These are phyloP conservation scores for Zygogramma bicolorata DNA, from an alignment of 2,888 invertebrate species.

Conservation along the genomic window DNA sequence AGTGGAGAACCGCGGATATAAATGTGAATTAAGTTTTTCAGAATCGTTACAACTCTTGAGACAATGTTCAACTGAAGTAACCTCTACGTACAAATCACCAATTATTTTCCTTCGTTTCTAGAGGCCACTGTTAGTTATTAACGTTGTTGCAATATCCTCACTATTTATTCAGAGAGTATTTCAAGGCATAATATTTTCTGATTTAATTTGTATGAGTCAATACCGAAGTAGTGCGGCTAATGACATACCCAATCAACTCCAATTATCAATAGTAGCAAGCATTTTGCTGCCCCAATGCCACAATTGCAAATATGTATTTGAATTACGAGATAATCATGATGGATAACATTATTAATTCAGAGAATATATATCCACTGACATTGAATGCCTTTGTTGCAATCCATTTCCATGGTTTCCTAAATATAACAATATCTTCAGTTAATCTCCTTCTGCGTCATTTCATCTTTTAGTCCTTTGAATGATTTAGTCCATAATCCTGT, in stretches of 20 bases:
- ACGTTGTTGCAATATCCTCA: background rate
- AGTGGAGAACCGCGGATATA: too few relatives aligned
- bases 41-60: too few relatives aligned
- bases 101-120: background rate
- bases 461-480: too few relatives aligned
- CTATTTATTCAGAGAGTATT: background rate
- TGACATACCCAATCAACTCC: background rate
- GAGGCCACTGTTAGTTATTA: background rate
- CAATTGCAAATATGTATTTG: background rate
- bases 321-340: too few relatives aligned
- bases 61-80: background rate
- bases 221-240: background rate
- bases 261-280: background rate
- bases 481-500: too few relatives aligned
- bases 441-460: too few relatives aligned
- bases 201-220: background rate
- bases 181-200: background rate
- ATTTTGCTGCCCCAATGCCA: background rate
- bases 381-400: too few relatives aligned
- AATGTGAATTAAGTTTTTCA: too few relatives aligned
- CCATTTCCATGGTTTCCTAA: too few relatives aligned
- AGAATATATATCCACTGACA: too few relatives aligned
- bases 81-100: background rate
- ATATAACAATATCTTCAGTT: too few relatives aligned
- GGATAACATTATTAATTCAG: too few relatives aligned